Evolutionary conservation across 2,113 vertebrate genomes (phyloP), one percentile per base, ranked within the genome.

Genomic region (Sceloporus tristichus): DNA sequence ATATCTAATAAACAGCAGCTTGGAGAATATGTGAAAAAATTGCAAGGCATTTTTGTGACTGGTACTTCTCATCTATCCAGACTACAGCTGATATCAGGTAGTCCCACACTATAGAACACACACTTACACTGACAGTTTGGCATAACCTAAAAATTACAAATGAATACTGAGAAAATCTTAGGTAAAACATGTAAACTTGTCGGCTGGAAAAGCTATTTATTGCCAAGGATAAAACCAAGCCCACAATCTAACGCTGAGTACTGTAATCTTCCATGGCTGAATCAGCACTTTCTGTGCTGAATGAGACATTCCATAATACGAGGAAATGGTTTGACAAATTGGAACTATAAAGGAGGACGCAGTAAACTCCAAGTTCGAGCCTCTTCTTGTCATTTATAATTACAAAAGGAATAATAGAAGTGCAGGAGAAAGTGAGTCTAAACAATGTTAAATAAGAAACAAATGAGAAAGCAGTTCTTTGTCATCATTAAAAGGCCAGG

Each of bases 341-440:
- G 29, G 0, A 14, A 73, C 84, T 85, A 74, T 82, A 6, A 84
- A 92, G 40, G 83, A 54, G 0, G 3, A 71, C 54, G 76, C 2
- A 65, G 9, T 78, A 83, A 73, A 66, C 5, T 59, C 38, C 84
- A 40, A 79, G 8, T 89, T 18, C 19, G 82, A 27, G 34, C 48
- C 48, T 86, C 56, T 71, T 88, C 19, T 79, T 71, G 82, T 90
- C 23, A 90, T 89, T 86, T 76, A 74, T 38, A 88, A 7, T 86
- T 75, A 87, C 19, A 89, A 88, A 1, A 84, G 9, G 42, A 68
- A 68, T 86, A 80, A 62, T 18, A 48, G 9, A 56, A 7, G 4
- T 29, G 11, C 42, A 68, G 10, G 19, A 7, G 25, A 23, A 21
- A 34, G 11, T 48, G 38, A 53, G 62, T 62, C 19, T 81, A 90